Percentiles rank a stretch among this genome's conserved stretches.
phyloP scores from a whole-genome alignment of 1,140 invertebrate genomes.

The Drosophila kurseongensis region DNA sequence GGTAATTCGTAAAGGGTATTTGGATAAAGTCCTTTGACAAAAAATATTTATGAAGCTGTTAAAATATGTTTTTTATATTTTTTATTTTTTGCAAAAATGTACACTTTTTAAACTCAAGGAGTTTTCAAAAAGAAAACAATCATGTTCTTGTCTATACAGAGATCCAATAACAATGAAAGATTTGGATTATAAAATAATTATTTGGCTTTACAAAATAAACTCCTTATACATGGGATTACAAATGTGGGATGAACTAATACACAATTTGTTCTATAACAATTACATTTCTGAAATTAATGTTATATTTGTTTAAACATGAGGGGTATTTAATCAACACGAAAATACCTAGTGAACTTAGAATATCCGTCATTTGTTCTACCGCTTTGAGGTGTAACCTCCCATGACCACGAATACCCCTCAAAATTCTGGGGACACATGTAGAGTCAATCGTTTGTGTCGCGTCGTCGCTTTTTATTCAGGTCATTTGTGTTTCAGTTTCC shows the following conservation, averaged over 20 bases:
- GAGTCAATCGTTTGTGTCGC: constrained; percentile 59
- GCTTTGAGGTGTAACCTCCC: constrained; percentile 1
- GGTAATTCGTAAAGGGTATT: background rate
- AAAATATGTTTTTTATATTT: background rate
- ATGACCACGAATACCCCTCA: background rate
- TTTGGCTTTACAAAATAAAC: too few relatives aligned
- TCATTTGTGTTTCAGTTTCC: constrained; percentile 75
- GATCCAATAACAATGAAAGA: too few relatives aligned
- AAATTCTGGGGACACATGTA: background rate
- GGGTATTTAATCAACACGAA: background rate
- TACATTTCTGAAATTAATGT: background rate
- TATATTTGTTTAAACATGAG: background rate
- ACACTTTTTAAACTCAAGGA: too few relatives aligned
- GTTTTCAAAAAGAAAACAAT: too few relatives aligned
- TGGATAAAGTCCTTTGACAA: background rate
- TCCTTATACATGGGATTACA: too few relatives aligned
- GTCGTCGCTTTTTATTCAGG: constrained; percentile 52
- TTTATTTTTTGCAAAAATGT: background rate
- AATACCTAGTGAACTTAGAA: background rate
- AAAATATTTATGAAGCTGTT: background rate
- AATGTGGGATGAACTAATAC: too few relatives aligned
- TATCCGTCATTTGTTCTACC: background rate
- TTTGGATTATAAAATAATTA: too few relatives aligned
- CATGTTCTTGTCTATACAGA: too few relatives aligned
- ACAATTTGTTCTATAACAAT: too few relatives aligned